Evolutionary conservation across 2,888 invertebrate species (phyloP), one percentile per base, ranked within the genome.

Genomic region (Amiota minor): DNA sequence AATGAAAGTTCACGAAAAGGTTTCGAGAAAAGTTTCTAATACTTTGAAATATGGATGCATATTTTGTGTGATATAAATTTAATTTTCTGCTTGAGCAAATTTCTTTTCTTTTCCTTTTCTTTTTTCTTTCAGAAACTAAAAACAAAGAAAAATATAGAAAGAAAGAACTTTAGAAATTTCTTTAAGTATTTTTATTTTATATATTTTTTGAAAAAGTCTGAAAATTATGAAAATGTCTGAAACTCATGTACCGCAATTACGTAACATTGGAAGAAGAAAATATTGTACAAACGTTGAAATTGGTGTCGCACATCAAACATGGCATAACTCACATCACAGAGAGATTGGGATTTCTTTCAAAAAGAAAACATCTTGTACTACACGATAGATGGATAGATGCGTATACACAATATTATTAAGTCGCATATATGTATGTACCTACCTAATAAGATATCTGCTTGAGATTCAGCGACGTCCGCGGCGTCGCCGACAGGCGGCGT

Each of bases 361-460:
- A 55, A 50, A 49, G 45, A 72, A n/a, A n/a, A 77, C 72, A 35
- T 35, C 35, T 35, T 35, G 2, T 6, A 35, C 35, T 35, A 35
- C 35, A 35, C 35, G 2, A 6, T 35, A 35, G 2, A 6, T 6
- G 6, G 35, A 35, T 35, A 35, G 35, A 35, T 35, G 35, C 35
- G 35, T 35, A 35, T 35, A 35, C 35, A 35, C 35, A 35, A 35
- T 35, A 35, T 35, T 35, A 35, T 35, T 35, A 35, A 35, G 35
- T 35, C 6, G 6, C 35, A 4, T n/a, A n/a, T n/a, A n/a, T n/a
- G n/a, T n/a, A n/a, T n/a, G 12, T 56, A 53, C 79, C 76, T 79
- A 84, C 83, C 83, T 78, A 74, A 72, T 79, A 70, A 72, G 75
- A 68, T 74, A 71, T 45, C 77, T 69, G 72, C 74, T 49, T 55